Conservation (phyloP, 2,797 vertebrate species). For the Huso huso region DNA sequence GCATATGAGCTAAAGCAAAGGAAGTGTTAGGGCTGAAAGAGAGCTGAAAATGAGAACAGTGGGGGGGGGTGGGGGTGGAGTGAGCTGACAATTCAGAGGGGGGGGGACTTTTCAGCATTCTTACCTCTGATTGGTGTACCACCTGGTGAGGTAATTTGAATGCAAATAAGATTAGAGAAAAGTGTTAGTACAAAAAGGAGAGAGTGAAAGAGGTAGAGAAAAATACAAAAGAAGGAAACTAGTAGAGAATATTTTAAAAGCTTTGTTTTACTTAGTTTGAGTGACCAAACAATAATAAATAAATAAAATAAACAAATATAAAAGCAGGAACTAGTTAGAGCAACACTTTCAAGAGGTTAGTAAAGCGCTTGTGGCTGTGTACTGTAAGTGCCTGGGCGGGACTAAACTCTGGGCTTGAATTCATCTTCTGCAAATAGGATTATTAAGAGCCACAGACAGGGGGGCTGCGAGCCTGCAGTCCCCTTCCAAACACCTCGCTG, state of each 20-base stretch:
- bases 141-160: constrained; percentile 99
- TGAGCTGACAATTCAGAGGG: constrained; percentile 49
- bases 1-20: constrained; percentile 44
- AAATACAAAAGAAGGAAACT: constrained; percentile 36
- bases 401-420: neutral
- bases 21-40: constrained; percentile 46
- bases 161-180: constrained; percentile 98
- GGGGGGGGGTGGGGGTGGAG: constrained; percentile 36
- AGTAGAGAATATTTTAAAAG: constrained; percentile 36
- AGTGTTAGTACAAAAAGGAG: constrained; percentile 80
- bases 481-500: too few relatives aligned
- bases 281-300: constrained; percentile 20
- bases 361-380: constrained; percentile 38
- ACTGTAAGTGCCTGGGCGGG: constrained; percentile 7
- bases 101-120: constrained; percentile 77
- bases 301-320: constrained; percentile 29
- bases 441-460: too few relatives aligned
- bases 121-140: constrained; percentile 99
- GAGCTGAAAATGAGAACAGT: constrained; percentile 61
- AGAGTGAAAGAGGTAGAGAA: constrained; percentile 53
- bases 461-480: too few relatives aligned
- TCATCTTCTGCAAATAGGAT: too few relatives aligned
- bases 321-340: constrained; percentile 48
- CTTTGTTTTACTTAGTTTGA: constrained; percentile 9
- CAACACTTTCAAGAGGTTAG: constrained; percentile 44